Conservation (phyloP, 2,113 vertebrate genomes). For the Cynopterus brachyotis region DNA sequence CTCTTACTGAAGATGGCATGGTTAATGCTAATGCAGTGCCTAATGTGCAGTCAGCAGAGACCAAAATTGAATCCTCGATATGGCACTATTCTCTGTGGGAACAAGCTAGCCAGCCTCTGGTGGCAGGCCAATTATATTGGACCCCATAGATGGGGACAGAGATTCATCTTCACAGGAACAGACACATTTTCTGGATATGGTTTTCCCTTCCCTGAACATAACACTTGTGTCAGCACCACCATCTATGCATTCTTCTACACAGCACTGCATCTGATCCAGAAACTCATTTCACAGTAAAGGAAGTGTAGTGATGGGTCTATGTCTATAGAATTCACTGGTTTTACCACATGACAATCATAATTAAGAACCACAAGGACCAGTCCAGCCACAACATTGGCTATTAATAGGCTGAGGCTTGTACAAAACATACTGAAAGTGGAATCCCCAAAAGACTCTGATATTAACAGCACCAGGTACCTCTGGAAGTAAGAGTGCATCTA, state of each 20-base stretch:
- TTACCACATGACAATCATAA: neutral
- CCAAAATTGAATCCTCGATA: neutral
- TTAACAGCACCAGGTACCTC: neutral
- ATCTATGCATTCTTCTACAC: neutral
- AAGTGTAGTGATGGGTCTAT: neutral
- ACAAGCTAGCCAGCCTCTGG: neutral
- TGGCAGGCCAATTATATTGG: neutral
- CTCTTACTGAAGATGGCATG: neutral
- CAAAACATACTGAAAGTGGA: neutral
- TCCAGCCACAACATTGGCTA: neutral
- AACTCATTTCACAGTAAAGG: slow-evolving; percentile 3
- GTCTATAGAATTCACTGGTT: neutral
- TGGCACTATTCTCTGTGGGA: neutral
- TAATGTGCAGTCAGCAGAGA: neutral
- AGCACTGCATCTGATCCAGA: neutral
- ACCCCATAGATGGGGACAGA: neutral
- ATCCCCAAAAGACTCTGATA: neutral
- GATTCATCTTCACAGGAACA: neutral
- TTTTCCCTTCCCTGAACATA: neutral
- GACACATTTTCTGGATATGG: slow-evolving; percentile 32
- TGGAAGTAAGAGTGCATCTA: neutral
- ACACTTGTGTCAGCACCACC: neutral
- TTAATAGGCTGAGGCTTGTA: neutral
- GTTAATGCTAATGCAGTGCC: neutral
- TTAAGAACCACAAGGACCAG: neutral